A percentile compares a stretch with the other conserved stretches of the same genome.
These are phyloP conservation scores for Pseudomyrmex flavicornis DNA, from an alignment of 1,140 invertebrate genomes.

Conservation along the genomic window DNA sequence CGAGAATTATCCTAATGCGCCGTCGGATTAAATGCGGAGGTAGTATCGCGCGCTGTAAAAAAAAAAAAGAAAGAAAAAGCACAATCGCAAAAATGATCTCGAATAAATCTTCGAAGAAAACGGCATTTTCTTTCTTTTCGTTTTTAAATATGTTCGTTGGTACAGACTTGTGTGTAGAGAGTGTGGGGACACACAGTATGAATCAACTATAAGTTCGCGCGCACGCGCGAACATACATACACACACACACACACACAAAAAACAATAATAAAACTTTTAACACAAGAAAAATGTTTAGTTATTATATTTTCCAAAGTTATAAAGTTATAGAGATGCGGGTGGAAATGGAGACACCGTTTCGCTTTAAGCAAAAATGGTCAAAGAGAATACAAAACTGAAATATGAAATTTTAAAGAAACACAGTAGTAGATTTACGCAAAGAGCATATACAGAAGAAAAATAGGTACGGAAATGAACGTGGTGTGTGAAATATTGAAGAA, in stretches of 20 bases:
- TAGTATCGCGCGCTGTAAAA: neutral
- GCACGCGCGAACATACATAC: too few species aligned
- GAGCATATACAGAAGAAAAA: conserved; percentile 8
- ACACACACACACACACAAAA: too few species aligned
- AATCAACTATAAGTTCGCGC: neutral
- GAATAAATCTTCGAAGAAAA: neutral
- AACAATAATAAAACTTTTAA: too few species aligned
- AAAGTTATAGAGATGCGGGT: neutral
- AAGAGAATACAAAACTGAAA: conserved; percentile 32
- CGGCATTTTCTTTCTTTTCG: neutral
- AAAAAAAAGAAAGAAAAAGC: neutral
- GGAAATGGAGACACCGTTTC: neutral
- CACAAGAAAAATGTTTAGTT: too few species aligned
- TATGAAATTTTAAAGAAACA: neutral
- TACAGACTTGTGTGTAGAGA: too few species aligned
- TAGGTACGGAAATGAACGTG: neutral
- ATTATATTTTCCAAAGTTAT: neutral
- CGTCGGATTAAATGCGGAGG: neutral
- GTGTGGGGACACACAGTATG: too few species aligned
- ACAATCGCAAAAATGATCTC: neutral
- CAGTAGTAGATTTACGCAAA: neutral
- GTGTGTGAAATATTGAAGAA: neutral
- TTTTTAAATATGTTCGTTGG: too few species aligned
- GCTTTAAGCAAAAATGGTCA: neutral
- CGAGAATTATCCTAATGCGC: conserved; percentile 26